Base-by-base conservation (phyloP, 2,113 vertebrate species). In the Perognathus longimembris region DNA sequence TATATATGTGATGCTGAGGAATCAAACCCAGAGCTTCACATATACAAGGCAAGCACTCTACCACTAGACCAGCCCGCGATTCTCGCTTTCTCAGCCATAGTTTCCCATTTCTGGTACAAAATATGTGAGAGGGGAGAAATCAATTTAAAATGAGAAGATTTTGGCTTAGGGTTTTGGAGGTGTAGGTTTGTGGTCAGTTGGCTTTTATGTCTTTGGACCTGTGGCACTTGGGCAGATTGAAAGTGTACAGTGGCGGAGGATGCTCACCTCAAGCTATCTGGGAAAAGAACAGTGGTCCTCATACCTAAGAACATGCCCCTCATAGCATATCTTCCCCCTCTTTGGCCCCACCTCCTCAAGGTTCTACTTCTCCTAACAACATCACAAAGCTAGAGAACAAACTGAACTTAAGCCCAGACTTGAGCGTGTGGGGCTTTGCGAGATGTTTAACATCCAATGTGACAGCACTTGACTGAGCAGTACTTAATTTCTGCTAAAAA, bases 151-250 rank as follows among this genome's bases (percentile, higher is more conserved):
- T 5, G 6, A 73, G 17, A 34, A 54, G 26, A 70, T 8, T 7
- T 59, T 61, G 59, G 36, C 7, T 11, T 73, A 38, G 38, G 70
- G 24, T 26, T 73, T 73, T 11, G 38, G 34, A 32, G 9, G 5
- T 38, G 28, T 7, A 54, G 7, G 12, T 10, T 2, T 26, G 21
- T 40, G 36, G 59, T 74, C 59, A 32, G 11, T 22, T 32, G 1
- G 1, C 17, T 18, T 14, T 54, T 11, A 32, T 85, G 10, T 21
- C 26, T 71, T 59, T 59, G 54, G 7, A 28, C 20, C 10, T 74
- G 10, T 26, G 17, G 59, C 54, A 57, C 10, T 8, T 7, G 3
- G 7, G 34, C 17, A 4, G 26, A 9, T 4, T 0, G 7, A 5
- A 26, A 61, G 28, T 34, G 42, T 61, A n/a, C 28, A 42, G 3